A percentile compares a stretch with the other conserved stretches of the same genome.
phyloP scores from a whole-genome alignment of 2,888 invertebrate species.

The Taphrorychus bicolor region DNA sequence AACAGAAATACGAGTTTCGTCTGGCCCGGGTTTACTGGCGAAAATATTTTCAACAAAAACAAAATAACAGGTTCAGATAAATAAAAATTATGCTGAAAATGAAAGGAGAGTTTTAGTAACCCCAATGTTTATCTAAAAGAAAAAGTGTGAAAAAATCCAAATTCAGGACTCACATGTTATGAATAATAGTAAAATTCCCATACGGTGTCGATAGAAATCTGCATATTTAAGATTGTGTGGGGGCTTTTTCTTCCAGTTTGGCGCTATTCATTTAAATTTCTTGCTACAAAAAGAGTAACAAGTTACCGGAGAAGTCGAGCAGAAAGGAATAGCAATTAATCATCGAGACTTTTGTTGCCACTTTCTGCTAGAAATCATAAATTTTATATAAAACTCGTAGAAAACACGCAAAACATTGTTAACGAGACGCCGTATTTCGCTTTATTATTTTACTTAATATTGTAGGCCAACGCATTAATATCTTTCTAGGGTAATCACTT shows the following conservation, averaged over 20 bases:
- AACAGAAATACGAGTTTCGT: background rate
- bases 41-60: too few species aligned
- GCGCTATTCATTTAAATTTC: background rate
- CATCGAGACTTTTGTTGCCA: background rate
- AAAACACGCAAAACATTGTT: background rate
- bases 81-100: too few species aligned
- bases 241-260: too few species aligned
- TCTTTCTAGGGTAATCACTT: background rate
- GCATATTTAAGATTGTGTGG: too few species aligned
- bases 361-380: background rate
- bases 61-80: too few species aligned
- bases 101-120: too few species aligned
- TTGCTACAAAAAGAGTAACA: background rate
- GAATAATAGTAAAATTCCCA: background rate
- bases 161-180: background rate
- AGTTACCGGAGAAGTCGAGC: background rate
- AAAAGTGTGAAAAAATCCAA: background rate
- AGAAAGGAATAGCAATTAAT: background rate
- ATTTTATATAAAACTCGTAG: background rate
- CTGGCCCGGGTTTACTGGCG: background rate
- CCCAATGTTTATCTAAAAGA: too few species aligned
- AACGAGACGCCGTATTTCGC: background rate
- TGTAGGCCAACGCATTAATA: background rate
- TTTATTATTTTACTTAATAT: background rate
- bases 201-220: background rate